Conservation (phyloP, 1,140 invertebrate species). For the Drosophila ogumai region DNA sequence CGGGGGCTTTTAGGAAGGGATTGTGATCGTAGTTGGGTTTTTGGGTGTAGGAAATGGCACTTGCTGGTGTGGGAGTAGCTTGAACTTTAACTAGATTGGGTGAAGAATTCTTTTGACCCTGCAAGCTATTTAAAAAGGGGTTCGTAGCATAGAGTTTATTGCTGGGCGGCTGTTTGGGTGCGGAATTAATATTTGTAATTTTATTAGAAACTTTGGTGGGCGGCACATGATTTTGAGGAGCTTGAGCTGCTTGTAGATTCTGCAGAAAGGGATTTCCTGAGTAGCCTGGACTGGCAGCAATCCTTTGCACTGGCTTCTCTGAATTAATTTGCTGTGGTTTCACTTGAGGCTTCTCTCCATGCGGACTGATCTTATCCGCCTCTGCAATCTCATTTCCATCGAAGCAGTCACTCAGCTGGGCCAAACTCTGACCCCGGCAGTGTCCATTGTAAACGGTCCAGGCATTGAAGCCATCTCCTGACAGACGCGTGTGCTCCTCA, state of each 20-base stretch:
- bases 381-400: slow-evolving; percentile 61
- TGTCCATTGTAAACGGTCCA: slow-evolving; percentile 86
- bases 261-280: slow-evolving; percentile 39
- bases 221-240: slow-evolving; percentile 2
- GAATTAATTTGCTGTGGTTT: not conserved
- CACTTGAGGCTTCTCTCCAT: slow-evolving; percentile 13
- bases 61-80: not conserved
- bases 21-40: slow-evolving; percentile 45
- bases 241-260: slow-evolving; percentile 17
- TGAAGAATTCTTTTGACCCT: slow-evolving; percentile 4
- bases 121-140: slow-evolving; percentile 49
- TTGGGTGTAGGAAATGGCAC: not conserved
- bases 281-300: slow-evolving; percentile 11
- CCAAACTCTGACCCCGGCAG: slow-evolving; percentile 47
- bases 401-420: slow-evolving; percentile 61
- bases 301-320: slow-evolving; percentile 20
- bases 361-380: slow-evolving; percentile 17
- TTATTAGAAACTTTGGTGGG: slow-evolving; percentile 23
- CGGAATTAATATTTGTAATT: slow-evolving; percentile 2
- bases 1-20: slow-evolving; percentile 55
- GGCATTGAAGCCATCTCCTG: slow-evolving; percentile 89
- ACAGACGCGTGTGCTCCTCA: slow-evolving; percentile 87
- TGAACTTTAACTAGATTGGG: not conserved
- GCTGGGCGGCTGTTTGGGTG: slow-evolving; percentile 1
- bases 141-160: slow-evolving; percentile 43